Evolutionary conservation across 2,888 invertebrate species (phyloP).

Genomic region (Sminthurinus aureus): DNA sequence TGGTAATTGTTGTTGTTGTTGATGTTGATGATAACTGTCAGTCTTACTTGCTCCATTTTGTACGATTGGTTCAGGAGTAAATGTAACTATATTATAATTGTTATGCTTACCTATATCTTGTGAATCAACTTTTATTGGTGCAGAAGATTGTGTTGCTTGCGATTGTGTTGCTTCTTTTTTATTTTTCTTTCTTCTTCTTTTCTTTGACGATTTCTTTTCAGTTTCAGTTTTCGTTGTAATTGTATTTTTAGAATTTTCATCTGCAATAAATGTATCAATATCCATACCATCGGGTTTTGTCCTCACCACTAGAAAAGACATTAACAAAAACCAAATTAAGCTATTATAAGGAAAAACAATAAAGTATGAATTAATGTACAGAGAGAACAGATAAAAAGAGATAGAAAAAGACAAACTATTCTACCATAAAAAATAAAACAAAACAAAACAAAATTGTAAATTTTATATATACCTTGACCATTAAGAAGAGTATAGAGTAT

Average conservation of each 20-base stretch:
- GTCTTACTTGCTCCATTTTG: background rate
- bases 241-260: background rate
- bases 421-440: background rate
- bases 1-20: background rate
- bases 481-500: constrained; percentile 73
- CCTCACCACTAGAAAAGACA: constrained; percentile 16
- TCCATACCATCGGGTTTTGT: constrained; percentile 25
- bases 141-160: background rate
- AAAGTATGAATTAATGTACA: too few relatives aligned
- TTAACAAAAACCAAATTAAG: too few relatives aligned
- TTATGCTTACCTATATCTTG: background rate
- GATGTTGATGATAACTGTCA: background rate
- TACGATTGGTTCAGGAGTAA: constrained; percentile 4
- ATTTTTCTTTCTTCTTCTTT: constrained; percentile 28
- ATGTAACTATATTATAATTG: constrained; percentile 16
- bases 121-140: background rate
- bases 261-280: constrained; percentile 21
- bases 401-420: too few relatives aligned
- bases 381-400: too few relatives aligned
- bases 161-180: constrained; percentile 8
- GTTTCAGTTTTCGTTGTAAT: background rate
- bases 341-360: background rate
- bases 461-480: constrained; percentile 63
- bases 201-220: constrained; percentile 22
- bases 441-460: background rate